These are phyloP conservation scores for Nothura maculosa DNA, from an alignment of 2,797 vertebrate species.

Conservation along the genomic window DNA sequence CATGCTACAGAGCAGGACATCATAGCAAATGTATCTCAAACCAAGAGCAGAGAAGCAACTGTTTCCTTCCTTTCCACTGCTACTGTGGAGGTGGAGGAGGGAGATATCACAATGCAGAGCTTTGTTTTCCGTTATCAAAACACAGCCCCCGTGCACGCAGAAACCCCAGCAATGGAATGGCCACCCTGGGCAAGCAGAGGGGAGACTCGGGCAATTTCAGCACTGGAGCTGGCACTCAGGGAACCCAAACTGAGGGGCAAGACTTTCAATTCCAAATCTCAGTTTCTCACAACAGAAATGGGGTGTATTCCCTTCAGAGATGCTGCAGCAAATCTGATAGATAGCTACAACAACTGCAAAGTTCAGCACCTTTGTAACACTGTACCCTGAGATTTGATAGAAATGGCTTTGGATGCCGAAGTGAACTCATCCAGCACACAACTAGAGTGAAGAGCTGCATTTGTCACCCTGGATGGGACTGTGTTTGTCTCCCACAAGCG, in stretches of 20 bases:
- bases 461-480: background rate
- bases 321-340: background rate
- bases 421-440: background rate
- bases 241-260: background rate
- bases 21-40: background rate
- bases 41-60: background rate
- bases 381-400: no score
- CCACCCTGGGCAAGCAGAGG: background rate
- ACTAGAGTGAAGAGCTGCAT: background rate
- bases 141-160: no score
- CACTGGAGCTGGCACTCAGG: background rate
- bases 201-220: background rate
- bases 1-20: background rate
- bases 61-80: background rate
- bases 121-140: background rate
- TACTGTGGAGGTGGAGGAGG: background rate
- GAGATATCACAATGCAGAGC: rapidly evolving
- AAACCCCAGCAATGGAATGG: background rate
- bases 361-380: background rate
- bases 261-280: background rate
- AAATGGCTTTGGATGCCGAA: background rate
- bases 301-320: no score
- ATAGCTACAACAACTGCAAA: background rate
- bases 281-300: background rate
- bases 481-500: background rate